These are phyloP conservation scores for Drosophila kohkoa DNA, from an alignment of 1,140 invertebrate species.

Conservation along the genomic window DNA sequence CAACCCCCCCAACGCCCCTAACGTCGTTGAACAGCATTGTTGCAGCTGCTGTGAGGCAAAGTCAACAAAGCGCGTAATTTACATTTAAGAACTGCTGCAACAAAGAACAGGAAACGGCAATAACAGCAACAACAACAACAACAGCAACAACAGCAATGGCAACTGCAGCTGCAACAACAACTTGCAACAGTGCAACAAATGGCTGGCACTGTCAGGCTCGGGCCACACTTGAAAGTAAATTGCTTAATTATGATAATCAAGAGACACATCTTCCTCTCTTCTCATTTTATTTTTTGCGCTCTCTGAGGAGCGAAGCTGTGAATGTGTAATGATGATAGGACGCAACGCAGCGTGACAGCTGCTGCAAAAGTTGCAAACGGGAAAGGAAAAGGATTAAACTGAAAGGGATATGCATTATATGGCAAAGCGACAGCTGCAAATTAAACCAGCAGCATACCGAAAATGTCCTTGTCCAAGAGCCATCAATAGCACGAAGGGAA, in stretches of 20 bases:
- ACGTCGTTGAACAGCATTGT: not conserved
- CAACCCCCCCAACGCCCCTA: too few species aligned
- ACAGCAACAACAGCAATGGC: conserved; percentile 36
- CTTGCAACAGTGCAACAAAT: conserved; percentile 69
- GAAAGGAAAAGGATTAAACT: not conserved
- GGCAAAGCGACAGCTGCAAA: too few species aligned
- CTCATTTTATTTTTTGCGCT: not conserved
- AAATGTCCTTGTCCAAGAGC: too few species aligned
- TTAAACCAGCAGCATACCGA: too few species aligned
- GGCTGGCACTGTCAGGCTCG: conserved; percentile 29
- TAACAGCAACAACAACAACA: conserved; percentile 46
- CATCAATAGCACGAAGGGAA: not conserved
- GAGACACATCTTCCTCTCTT: conserved; percentile 11
- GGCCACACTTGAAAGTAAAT: conserved; percentile 69
- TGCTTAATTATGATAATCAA: conserved; percentile 81
- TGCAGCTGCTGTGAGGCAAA: conserved; percentile 52
- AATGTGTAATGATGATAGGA: not conserved
- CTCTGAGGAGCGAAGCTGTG: not conserved
- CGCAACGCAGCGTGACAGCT: conserved; percentile 2
- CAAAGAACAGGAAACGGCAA: conserved; percentile 70
- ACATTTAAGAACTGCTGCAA: conserved; percentile 78
- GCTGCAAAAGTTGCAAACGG: not conserved
- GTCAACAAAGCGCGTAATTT: conserved; percentile 81
- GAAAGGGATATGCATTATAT: too few species aligned
- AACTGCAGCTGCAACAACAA: conserved; percentile 38